Evolutionary conservation across 1,140 invertebrate genomes (phyloP).

Genomic region (Bombus huntii): DNA sequence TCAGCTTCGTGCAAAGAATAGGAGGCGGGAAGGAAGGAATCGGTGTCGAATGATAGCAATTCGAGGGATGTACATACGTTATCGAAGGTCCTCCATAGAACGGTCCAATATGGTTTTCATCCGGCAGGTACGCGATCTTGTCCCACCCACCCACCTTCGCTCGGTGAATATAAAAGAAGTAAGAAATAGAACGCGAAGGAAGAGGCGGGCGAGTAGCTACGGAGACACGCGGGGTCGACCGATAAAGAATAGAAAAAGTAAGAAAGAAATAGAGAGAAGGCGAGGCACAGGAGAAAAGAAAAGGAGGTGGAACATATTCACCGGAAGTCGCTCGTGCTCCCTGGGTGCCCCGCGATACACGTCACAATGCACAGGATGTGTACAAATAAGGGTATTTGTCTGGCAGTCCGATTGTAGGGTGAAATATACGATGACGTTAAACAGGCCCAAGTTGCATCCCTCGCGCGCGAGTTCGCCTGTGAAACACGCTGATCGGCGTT

Average conservation of each 20-base stretch:
- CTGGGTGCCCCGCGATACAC: constrained; percentile 62
- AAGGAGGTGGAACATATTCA: constrained; percentile 31
- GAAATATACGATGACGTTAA: constrained; percentile 79
- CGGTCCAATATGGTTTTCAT: constrained; percentile 49
- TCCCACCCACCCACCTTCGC: constrained; percentile 30
- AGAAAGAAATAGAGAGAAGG: neutral
- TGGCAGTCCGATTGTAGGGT: constrained; percentile 76
- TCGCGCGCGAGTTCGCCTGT: neutral
- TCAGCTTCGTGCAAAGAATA: neutral
- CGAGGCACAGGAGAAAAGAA: constrained; percentile 27
- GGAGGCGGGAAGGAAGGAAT: constrained; percentile 20
- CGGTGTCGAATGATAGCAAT: constrained; percentile 40
- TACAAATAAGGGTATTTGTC: constrained; percentile 83
- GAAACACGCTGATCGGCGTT: constrained; percentile 9
- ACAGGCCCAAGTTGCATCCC: constrained; percentile 67
- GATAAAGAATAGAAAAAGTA: constrained; percentile 13
- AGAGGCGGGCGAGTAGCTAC: constrained; percentile 11
- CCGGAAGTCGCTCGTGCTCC: constrained; percentile 64
- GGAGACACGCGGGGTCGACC: constrained; percentile 11
- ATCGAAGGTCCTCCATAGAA: constrained; percentile 34
- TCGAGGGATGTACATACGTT: constrained; percentile 23
- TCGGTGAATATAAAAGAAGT: constrained; percentile 40
- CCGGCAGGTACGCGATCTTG: constrained; percentile 58
- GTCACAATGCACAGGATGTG: constrained; percentile 82
- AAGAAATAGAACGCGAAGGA: constrained; percentile 23